Base-by-base conservation (phyloP, 2,888 invertebrate species). In the Dasysyrphus albostriatus region DNA sequence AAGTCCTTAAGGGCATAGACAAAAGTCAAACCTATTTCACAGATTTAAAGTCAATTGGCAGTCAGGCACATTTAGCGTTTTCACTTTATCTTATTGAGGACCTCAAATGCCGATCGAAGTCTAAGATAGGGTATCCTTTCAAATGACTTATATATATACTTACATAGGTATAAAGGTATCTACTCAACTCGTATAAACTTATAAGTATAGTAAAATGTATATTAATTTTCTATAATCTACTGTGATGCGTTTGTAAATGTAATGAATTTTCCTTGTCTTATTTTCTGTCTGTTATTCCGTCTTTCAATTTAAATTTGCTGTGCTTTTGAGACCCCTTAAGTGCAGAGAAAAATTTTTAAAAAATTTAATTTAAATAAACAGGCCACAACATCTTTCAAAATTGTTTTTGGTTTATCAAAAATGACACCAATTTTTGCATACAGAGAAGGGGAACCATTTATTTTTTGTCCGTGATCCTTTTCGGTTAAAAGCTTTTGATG, bases 21-120 rank as follows among this genome's bases (percentile, higher is more conserved):
- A 67, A 63, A 44, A 67, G 67, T 67, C 67, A 67, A 58, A 67
- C 67, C 67, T 67, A 67, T 19, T 67, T 67, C 67, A 63, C 9
- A 49, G 63, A 63, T 47, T 63, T 47, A 5, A 63, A 63, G 63
- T 63, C 67, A 49, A 67, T 67, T 67, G 67, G 49, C 67, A 67
- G 34, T 49, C 10, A 47, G 67, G 32, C 67, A 67, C n/a, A 63
- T 63, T 61, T 61, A 61, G 42, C 61, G 24, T 14, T 54, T 14
- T 39, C 12, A 16, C 34, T 61, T 7, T 63, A 63, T 44, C 61
- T 63, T 24, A 61, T 63, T 63, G 63, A 63, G 14, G 16, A 29
- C 24, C 24, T 3, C 12, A 19, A 47, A 47, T 44, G 42, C 16
- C 63, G 63, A 63, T 63, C 63, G 44, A 63, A 44, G 63, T 32